phyloP scores from a whole-genome alignment of 1,140 invertebrate species.

The Leptopilina clavipes region DNA sequence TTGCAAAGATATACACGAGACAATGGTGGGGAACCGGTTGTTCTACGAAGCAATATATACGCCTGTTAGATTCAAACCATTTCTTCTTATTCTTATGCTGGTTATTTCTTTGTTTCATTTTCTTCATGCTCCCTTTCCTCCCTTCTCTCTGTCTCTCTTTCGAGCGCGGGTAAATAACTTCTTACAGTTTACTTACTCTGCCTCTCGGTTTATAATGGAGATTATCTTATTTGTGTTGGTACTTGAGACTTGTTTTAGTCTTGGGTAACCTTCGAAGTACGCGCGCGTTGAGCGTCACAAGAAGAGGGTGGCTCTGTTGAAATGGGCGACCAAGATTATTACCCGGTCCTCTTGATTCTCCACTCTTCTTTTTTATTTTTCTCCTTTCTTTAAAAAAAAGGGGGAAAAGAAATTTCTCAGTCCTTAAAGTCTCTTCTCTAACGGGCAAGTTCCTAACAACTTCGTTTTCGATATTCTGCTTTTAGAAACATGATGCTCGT shows the following conservation, averaged over 20 bases:
- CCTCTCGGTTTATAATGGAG: constrained; percentile 73
- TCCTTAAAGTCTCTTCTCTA: too few species aligned
- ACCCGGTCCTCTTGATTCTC: constrained; percentile 18
- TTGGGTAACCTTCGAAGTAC: constrained; percentile 51
- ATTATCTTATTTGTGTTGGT: constrained; percentile 73
- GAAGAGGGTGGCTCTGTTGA: constrained; percentile 16
- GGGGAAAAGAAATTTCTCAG: too few species aligned
- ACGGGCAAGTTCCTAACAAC: neutral
- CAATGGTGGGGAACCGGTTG: constrained; percentile 12
- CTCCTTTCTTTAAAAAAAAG: constrained; percentile 15
- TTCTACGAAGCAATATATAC: constrained; percentile 46
- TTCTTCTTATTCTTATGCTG: constrained; percentile 65
- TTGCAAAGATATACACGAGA: constrained; percentile 37
- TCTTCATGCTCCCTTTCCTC: constrained; percentile 39
- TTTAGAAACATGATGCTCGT: neutral
- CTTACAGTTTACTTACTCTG: constrained; percentile 67
- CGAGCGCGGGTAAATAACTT: constrained; percentile 72
- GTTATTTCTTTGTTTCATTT: constrained; percentile 68
- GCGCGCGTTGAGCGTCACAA: constrained; percentile 22
- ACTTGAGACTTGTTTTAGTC: constrained; percentile 59
- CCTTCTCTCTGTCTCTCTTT: constrained; percentile 51
- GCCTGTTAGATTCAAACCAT: constrained; percentile 60
- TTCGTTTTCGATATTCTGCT: neutral
- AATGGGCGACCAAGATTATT: constrained; percentile 13
- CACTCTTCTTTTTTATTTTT: neutral